Evolutionary conservation across 2,888 invertebrate species (phyloP).

Genomic region (Nephrotoma guestfalica): DNA sequence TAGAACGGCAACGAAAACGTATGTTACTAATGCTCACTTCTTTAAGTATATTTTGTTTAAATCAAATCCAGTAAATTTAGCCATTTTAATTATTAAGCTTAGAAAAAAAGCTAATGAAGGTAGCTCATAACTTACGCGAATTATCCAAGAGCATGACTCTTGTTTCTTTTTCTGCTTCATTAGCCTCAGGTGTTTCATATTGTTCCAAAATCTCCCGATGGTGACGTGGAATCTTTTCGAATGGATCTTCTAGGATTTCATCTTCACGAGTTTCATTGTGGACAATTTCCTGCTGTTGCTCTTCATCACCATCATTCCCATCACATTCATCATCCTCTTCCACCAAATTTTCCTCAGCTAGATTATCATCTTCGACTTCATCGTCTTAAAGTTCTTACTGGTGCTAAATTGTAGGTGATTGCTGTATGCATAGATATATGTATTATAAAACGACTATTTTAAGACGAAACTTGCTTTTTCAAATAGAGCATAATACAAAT

Average conservation of each 20-base stretch:
- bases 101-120: no score
- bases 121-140: neutral
- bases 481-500: no score
- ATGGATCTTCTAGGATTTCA: neutral
- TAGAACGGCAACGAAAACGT: no score
- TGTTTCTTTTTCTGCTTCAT: neutral
- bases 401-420: conserved; percentile 16
- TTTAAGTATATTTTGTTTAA: no score
- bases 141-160: neutral
- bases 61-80: no score
- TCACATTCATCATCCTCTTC: conserved; percentile 13
- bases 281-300: neutral
- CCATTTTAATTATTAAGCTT: no score
- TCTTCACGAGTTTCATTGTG: neutral
- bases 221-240: neutral
- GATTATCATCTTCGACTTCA: conserved; percentile 16
- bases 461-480: no score
- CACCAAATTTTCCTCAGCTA: conserved; percentile 12
- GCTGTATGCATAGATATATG: no score
- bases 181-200: neutral
- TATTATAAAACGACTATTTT: no score
- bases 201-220: neutral
- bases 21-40: no score
- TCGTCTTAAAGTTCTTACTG: conserved; percentile 12
- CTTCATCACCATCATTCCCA: conserved; percentile 17